Evolutionary conservation across 2,888 invertebrate species (phyloP).

Genomic region (Macaria notata): DNA sequence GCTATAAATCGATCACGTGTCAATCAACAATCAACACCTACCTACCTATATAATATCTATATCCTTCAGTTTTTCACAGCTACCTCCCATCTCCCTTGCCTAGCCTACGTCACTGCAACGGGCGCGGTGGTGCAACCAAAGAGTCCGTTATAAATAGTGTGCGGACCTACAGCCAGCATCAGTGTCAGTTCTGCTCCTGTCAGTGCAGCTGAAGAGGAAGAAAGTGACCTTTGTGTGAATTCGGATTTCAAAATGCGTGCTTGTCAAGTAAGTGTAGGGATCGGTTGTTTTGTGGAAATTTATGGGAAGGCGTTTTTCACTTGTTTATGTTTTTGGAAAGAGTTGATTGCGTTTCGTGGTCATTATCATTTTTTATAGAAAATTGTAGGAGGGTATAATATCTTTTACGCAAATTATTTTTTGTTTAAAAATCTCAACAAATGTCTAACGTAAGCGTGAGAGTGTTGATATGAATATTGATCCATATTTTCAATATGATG

Average conservation of each 20-base stretch:
- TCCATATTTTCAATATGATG: too few species aligned
- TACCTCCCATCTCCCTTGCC: slow-evolving; percentile 8
- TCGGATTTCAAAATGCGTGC: slow-evolving; percentile 60
- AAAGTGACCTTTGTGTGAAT: slow-evolving; percentile 60
- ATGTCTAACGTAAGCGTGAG: too few species aligned
- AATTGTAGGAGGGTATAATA: too few species aligned
- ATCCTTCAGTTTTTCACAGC: slow-evolving; percentile 13
- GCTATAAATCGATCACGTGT: not conserved
- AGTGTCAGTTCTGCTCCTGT: slow-evolving; percentile 79
- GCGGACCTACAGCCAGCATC: slow-evolving; percentile 41
- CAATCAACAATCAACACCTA: not conserved
- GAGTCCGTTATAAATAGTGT: slow-evolving; percentile 66
- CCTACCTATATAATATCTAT: not conserved
- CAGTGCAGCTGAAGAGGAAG: slow-evolving; percentile 74
- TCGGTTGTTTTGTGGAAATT: slow-evolving; percentile 9
- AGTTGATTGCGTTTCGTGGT: too few species aligned
- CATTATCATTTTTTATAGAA: too few species aligned
- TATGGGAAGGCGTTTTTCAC: too few species aligned
- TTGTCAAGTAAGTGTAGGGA: slow-evolving; percentile 68
- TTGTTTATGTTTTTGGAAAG: too few species aligned
- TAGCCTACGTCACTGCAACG: slow-evolving; percentile 23
- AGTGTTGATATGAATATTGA: too few species aligned
- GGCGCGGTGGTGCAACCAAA: slow-evolving; percentile 55
- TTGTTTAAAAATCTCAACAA: too few species aligned
- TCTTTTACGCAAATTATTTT: too few species aligned